These are phyloP conservation scores for Stenotaenia linearis DNA, from an alignment of 2,888 invertebrate genomes.

Conservation along the genomic window DNA sequence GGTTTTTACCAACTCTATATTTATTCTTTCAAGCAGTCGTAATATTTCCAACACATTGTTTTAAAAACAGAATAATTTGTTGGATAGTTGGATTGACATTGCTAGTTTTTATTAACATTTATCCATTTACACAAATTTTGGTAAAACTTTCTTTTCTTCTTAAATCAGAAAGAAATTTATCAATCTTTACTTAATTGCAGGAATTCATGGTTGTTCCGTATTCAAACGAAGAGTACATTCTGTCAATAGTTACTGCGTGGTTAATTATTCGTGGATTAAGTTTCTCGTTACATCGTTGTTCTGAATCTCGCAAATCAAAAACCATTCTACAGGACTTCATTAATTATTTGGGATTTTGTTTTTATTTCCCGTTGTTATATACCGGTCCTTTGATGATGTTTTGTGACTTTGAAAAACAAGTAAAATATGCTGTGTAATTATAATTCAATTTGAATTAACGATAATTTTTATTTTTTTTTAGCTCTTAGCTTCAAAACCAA, in stretches of 20 bases:
- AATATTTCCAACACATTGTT: conserved; percentile 52
- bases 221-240: conserved; percentile 38
- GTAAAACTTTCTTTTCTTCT: background rate
- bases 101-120: conserved; percentile 53
- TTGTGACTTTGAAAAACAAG: conserved; percentile 58
- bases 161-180: background rate
- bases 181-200: conserved; percentile 21
- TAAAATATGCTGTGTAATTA: too few relatives aligned
- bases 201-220: conserved; percentile 31
- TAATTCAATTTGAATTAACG: background rate
- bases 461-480: background rate
- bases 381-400: conserved; percentile 78
- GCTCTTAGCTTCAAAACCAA: background rate
- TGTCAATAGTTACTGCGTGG: conserved; percentile 65
- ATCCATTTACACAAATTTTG: conserved; percentile 38
- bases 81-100: conserved; percentile 56
- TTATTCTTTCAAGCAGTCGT: conserved; percentile 56
- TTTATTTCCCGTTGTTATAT: conserved; percentile 77
- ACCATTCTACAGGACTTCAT: conserved; percentile 40
- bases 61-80: conserved; percentile 51
- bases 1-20: conserved; percentile 52
- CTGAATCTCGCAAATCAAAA: conserved; percentile 32
- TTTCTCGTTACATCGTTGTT: conserved; percentile 57
- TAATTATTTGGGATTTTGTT: conserved; percentile 64
- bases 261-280: conserved; percentile 61